Percentiles rank a stretch among this genome's conserved stretches.
Conservation (phyloP, 2,797 vertebrate species). For the Xenentodon cancila region DNA sequence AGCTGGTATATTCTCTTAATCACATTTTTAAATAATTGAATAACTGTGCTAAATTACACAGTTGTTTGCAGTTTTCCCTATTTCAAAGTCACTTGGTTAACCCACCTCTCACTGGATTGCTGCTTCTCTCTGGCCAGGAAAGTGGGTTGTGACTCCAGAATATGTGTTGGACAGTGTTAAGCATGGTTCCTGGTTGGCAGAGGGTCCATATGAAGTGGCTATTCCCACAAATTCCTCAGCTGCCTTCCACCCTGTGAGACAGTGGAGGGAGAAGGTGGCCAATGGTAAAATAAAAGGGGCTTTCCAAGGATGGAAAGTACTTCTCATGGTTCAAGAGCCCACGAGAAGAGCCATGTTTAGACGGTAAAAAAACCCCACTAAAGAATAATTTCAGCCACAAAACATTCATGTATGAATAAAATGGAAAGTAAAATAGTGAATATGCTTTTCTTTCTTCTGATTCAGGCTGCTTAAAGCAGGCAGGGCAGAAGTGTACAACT, state of each 20-base stretch:
- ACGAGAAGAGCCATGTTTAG: conserved; percentile 83
- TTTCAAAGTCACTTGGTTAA: neutral
- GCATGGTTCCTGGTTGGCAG: conserved; percentile 91
- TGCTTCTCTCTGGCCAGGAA: conserved; percentile 79
- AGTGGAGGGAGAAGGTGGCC: conserved; percentile 80
- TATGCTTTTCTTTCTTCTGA: conserved; percentile 2
- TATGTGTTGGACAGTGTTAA: conserved; percentile 92
- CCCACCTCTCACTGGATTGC: neutral
- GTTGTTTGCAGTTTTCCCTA: neutral
- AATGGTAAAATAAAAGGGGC: conserved; percentile 85
- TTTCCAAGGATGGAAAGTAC: conserved; percentile 94
- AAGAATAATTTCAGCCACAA: neutral
- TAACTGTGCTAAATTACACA: neutral
- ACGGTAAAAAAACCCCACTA: conserved; percentile 83
- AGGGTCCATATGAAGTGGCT: conserved; percentile 89
- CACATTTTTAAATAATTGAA: neutral
- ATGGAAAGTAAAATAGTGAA: neutral
- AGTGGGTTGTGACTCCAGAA: conserved; percentile 93
- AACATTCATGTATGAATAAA: neutral
- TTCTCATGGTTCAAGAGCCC: conserved; percentile 82
- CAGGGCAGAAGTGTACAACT: conserved; percentile 69
- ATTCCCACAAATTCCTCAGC: conserved; percentile 45
- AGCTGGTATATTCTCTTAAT: no score
- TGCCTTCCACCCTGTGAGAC: conserved; percentile 66
- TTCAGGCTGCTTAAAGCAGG: conserved; percentile 80